A percentile compares a stretch with the other conserved stretches of the same genome.
Evolutionary conservation across 1,140 invertebrate species (phyloP).

Genomic region (Antheraea mylitta): DNA sequence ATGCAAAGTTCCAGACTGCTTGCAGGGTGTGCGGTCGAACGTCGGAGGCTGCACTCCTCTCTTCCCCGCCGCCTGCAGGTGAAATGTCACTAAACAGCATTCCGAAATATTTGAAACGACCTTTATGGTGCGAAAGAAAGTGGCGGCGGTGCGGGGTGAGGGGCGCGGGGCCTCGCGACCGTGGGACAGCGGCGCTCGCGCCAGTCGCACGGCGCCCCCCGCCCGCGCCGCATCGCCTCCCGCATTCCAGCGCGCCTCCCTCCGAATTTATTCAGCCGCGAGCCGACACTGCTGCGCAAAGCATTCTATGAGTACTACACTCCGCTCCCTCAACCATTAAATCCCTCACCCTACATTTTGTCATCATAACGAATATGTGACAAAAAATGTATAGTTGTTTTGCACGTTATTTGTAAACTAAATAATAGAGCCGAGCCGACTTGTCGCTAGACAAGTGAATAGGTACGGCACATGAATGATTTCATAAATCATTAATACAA

Average conservation of each 20-base stretch:
- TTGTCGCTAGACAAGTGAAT: not conserved
- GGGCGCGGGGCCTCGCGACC: constrained; percentile 60
- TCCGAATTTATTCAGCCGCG: constrained; percentile 75
- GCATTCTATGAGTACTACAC: constrained; percentile 20
- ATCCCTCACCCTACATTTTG: not conserved
- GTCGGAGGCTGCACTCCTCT: constrained; percentile 51
- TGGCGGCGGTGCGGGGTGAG: constrained; percentile 45
- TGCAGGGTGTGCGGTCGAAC: constrained; percentile 33
- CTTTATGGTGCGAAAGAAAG: constrained; percentile 78
- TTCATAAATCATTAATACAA: constrained; percentile 18
- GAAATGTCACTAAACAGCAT: constrained; percentile 77
- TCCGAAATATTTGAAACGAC: constrained; percentile 78
- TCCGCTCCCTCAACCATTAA: constrained; percentile 8
- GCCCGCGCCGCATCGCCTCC: constrained; percentile 49
- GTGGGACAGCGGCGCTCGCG: constrained; percentile 73
- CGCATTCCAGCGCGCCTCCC: constrained; percentile 73
- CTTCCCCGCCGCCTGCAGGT: constrained; percentile 51
- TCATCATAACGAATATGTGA: too few relatives aligned
- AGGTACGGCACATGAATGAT: not conserved
- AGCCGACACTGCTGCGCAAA: constrained; percentile 33
- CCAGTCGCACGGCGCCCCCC: constrained; percentile 71
- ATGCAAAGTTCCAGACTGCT: too few relatives aligned
- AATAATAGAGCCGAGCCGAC: not conserved
- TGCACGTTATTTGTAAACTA: not conserved
- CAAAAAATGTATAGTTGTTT: not conserved